Conservation (phyloP, 2,113 vertebrate genomes). For the Tragulus kanchil region DNA sequence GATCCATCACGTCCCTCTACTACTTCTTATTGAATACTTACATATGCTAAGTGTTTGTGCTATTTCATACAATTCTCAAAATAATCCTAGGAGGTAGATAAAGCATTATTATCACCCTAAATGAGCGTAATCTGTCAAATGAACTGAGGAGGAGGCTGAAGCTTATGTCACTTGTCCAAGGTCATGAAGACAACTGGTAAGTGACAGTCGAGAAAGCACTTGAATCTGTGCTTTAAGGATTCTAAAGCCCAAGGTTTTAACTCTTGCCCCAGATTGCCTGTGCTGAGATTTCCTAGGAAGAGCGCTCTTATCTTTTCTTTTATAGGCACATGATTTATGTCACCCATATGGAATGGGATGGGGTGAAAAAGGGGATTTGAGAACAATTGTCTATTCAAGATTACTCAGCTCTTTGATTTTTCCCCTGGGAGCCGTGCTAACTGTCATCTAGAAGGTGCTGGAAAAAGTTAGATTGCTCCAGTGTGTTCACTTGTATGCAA, state of each 20-base stretch:
- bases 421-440: slow-evolving; percentile 25
- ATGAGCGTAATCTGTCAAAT: neutral
- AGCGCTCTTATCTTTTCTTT: neutral
- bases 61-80: neutral
- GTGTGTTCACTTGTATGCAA: slow-evolving; percentile 26
- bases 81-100: neutral
- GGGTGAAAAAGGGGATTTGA: neutral
- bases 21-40: neutral
- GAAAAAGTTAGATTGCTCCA: slow-evolving; percentile 66
- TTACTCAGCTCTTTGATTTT: slow-evolving; percentile 58
- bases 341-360: neutral
- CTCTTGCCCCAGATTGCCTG: neutral
- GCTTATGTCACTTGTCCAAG: neutral
- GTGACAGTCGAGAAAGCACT: neutral
- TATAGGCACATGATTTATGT: slow-evolving; percentile 38
- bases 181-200: neutral
- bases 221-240: neutral
- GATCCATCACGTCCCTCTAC: neutral
- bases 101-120: neutral
- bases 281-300: neutral
- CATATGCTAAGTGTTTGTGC: neutral
- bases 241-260: neutral
- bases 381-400: neutral
- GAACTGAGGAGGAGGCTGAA: neutral
- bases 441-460: slow-evolving; percentile 49